A percentile compares a stretch with the other conserved stretches of the same genome.
Conservation (phyloP, 2,797 vertebrate species). For the Oryzias sinensis region DNA sequence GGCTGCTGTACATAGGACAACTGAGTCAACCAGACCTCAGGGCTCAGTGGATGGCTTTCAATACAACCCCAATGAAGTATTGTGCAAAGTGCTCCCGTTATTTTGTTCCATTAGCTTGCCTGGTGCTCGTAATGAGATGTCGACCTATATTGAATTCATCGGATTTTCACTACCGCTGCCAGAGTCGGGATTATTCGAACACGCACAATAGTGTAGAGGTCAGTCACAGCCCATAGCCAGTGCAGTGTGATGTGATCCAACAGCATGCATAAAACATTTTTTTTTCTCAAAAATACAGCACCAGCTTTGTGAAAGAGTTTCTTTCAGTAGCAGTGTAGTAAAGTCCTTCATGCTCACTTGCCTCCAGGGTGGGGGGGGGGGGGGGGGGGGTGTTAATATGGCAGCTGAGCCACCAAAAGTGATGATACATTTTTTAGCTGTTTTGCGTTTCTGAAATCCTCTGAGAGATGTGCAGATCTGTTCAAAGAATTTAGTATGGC, state of each 20-base stretch:
- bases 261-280: slow-evolving; percentile 5
- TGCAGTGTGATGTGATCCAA: slow-evolving; percentile 4
- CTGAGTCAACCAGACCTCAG: slow-evolving; percentile 63
- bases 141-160: slow-evolving; percentile 39
- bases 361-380: not conserved
- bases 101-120: slow-evolving; percentile 47
- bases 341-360: slow-evolving; percentile 22
- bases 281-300: not conserved
- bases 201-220: slow-evolving; percentile 22
- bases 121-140: slow-evolving; percentile 23
- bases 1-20: slow-evolving; percentile 45
- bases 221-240: slow-evolving; percentile 18
- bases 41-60: slow-evolving; percentile 51
- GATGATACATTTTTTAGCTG: not conserved
- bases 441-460: not conserved
- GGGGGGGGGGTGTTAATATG: not conserved
- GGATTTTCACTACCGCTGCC: slow-evolving; percentile 14
- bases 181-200: slow-evolving; percentile 33
- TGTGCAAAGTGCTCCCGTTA: slow-evolving; percentile 48
- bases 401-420: not conserved
- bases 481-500: slow-evolving; percentile 15
- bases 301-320: slow-evolving; percentile 10
- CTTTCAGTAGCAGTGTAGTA: slow-evolving; percentile 6
- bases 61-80: slow-evolving; percentile 28
- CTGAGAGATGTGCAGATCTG: slow-evolving; percentile 10